Conservation (phyloP, 2,797 vertebrate genomes). For the Rhynchonycteris naso region DNA sequence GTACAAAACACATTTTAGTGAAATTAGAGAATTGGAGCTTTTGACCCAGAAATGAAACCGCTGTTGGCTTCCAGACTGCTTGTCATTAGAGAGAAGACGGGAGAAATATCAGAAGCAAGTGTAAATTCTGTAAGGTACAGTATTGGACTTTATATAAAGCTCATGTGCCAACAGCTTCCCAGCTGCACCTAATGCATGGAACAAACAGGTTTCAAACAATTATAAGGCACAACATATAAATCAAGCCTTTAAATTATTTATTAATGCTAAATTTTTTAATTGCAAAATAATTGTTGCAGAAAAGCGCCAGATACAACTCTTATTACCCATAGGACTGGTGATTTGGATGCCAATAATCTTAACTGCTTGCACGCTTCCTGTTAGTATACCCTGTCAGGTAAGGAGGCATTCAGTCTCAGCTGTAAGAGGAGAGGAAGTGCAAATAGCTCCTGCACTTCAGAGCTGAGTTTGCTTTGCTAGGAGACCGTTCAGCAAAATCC, state of each 20-base stretch:
- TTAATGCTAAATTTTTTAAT: slow-evolving; percentile 28
- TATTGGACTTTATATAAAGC: not conserved
- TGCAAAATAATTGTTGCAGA: not conserved
- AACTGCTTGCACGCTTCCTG: slow-evolving; percentile 34
- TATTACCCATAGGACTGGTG: not conserved
- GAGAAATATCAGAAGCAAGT: slow-evolving; percentile 50
- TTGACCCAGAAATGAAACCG: slow-evolving; percentile 59
- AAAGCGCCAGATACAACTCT: not conserved
- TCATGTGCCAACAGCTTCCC: slow-evolving; percentile 11
- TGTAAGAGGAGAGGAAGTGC: slow-evolving; percentile 80
- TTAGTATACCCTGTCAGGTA: slow-evolving; percentile 42
- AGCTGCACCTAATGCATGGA: slow-evolving; percentile 6
- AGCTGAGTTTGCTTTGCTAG: slow-evolving; percentile 79
- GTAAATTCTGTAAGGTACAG: not conserved
- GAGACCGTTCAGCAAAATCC: slow-evolving; percentile 78
- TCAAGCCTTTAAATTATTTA: slow-evolving; percentile 54
- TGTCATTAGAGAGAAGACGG: not conserved
- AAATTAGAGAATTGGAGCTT: slow-evolving; percentile 41
- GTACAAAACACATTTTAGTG: slow-evolving; percentile 29
- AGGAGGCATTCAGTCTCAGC: slow-evolving; percentile 72
- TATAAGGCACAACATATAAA: slow-evolving; percentile 25
- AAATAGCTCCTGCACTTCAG: slow-evolving; percentile 71
- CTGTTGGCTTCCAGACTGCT: slow-evolving; percentile 44
- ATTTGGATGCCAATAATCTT: slow-evolving; percentile 54
- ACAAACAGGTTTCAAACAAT: slow-evolving; percentile 28